phyloP scores from a whole-genome alignment of 2,888 invertebrate species.

The Neelides folsomi region DNA sequence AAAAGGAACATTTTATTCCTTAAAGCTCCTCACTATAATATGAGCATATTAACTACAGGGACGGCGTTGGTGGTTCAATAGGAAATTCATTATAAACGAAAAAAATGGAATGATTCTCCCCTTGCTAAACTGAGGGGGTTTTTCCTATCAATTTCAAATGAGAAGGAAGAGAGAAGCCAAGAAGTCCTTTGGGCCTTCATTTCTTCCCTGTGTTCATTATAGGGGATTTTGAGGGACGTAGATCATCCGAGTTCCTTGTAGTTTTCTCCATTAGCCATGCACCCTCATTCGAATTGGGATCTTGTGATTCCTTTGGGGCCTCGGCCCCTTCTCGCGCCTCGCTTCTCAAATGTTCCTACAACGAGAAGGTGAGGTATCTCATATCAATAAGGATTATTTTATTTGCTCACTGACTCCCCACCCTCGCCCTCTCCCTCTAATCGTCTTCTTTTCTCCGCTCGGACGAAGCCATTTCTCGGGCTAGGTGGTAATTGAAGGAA shows the following conservation, averaged over 20 bases:
- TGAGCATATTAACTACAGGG: no score
- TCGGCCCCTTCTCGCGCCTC: not conserved
- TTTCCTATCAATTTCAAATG: no score
- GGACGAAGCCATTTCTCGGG: no score
- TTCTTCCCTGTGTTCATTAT: no score
- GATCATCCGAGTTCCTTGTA: conserved; percentile 6
- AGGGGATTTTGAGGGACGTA: no score
- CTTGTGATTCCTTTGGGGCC: not conserved
- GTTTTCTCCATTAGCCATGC: conserved; percentile 22
- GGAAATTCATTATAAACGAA: no score
- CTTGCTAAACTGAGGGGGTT: no score
- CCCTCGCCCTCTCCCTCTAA: conserved; percentile 2
- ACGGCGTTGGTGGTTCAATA: no score
- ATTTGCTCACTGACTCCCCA: conserved; percentile 12
- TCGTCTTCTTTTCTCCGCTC: conserved; percentile 7
- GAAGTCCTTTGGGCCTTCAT: no score
- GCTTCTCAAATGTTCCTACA: conserved; percentile 2
- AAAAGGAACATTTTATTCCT: conserved; percentile 1
- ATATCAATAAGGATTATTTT: conserved; percentile 24
- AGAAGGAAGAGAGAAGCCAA: no score
- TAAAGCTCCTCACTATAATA: conserved; percentile 3
- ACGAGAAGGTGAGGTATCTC: conserved; percentile 20
- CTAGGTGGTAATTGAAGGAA: no score
- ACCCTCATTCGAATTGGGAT: conserved; percentile 11
- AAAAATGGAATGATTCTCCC: no score